A percentile compares a stretch with the other conserved stretches of the same genome.
phyloP scores from a whole-genome alignment of 1,140 invertebrate species.

The Uloborus diversus region DNA sequence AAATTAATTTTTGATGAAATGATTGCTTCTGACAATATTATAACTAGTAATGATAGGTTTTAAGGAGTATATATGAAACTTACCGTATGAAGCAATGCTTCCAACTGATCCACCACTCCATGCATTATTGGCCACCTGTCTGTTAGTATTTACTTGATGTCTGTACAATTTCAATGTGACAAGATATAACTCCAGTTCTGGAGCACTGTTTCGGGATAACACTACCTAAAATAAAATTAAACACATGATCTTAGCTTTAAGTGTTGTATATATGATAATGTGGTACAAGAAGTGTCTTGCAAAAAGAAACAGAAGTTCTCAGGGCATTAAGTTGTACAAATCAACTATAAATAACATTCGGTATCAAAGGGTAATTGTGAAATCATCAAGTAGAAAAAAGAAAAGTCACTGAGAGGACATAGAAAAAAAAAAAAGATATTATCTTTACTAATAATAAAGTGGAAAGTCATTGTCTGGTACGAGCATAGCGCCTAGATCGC shows the following conservation, averaged over 20 bases:
- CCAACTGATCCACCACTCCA: constrained; percentile 71
- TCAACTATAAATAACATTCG: not conserved
- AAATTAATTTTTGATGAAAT: too few relatives aligned
- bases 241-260: too few relatives aligned
- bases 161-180: constrained; percentile 77
- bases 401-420: too few relatives aligned
- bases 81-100: constrained; percentile 37
- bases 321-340: not conserved
- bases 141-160: constrained; percentile 71
- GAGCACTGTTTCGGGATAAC: constrained; percentile 69
- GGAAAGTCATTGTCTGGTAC: too few relatives aligned
- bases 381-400: not conserved
- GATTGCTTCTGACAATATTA: too few relatives aligned
- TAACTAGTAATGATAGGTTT: too few relatives aligned
- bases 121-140: constrained; percentile 62
- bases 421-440: too few relatives aligned
- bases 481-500: too few relatives aligned
- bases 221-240: constrained; percentile 73
- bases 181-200: constrained; percentile 85
- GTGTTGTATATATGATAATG: too few relatives aligned
- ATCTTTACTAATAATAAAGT: too few relatives aligned
- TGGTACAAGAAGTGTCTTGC: not conserved
- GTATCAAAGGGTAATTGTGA: not conserved
- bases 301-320: not conserved
- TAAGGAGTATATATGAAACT: too few relatives aligned